Conservation (phyloP, 2,797 vertebrate species). For the Muscicapa striata region DNA sequence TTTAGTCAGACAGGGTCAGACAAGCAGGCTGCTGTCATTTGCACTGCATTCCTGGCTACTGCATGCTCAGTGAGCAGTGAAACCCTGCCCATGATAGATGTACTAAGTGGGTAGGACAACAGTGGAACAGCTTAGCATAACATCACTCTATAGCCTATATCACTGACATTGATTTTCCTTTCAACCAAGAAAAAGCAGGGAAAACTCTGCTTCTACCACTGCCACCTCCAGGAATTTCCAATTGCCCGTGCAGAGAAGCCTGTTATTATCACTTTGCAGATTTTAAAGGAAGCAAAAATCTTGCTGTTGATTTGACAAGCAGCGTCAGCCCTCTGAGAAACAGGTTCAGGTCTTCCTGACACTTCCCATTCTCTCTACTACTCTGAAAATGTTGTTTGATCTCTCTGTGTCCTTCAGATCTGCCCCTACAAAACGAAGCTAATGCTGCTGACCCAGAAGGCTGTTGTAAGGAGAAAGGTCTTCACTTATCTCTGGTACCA, state of each 20-base stretch:
- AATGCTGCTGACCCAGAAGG: not conserved
- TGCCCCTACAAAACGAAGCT: not conserved
- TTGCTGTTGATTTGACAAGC: not conserved
- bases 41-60: not conserved
- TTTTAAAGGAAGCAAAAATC: not conserved
- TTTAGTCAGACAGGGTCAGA: not conserved
- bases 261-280: not conserved
- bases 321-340: not conserved
- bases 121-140: not conserved
- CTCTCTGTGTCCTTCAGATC: not conserved
- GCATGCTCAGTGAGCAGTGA: not conserved
- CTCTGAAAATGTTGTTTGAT: not conserved
- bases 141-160: not conserved
- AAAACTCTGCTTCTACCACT: not conserved
- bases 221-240: not conserved
- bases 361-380: not conserved
- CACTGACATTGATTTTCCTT: not conserved
- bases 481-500: not conserved
- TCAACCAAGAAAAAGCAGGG: not conserved
- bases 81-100: not conserved
- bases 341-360: not conserved
- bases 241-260: not conserved
- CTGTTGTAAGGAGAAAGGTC: not conserved
- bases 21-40: not conserved
- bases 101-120: not conserved